Evolutionary conservation across 1,140 invertebrate species (phyloP), one percentile per base, ranked within the genome.

Genomic region (Dinoponera quadriceps): DNA sequence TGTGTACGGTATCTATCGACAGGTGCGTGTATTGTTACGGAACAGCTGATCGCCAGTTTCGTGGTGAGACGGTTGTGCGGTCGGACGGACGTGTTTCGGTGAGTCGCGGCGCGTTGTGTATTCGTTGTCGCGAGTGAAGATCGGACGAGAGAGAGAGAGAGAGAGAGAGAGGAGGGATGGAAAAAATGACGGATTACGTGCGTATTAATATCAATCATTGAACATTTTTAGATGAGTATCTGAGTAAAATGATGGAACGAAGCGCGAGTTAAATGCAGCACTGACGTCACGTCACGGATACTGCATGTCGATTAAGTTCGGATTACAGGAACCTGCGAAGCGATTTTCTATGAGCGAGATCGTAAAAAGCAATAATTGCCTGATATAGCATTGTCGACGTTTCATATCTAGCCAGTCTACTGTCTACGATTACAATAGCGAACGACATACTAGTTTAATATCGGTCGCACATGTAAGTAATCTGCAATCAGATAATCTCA

Each of bases 241-340:
- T 60, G 18, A 73, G 14, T 27, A 25, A 63, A 75, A 29, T 49
- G 13, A 74, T 74, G 20, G 18, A 74, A 1, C 33, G 18, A 48
- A 27, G 60, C 22, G 49, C 49, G 14, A 63, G n/a, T 75, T 75
- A 75, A 63, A 75, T 75, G 20, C 57, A 74, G 72, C 14, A 29
- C 55, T 49, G 38, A 74, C 25, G n/a, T 63, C 22, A 62, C 48
- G 13, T 74, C 27, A 62, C 49, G 54, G 9, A 29, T 74, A 62
- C 25, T 29, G 2, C 16, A 74, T 48, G 57, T 16, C 55, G 16
- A 71, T 71, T 55, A 71, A 71, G 49, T 71, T 55, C n/a, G n/a
- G 27, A 62, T 74, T 74, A 74, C 33, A 29, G 71, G 18, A 74
- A 49, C 25, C 38, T 62, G 49, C 38, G 20, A 74, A 74, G 72